A percentile compares a stretch with the other conserved stretches of the same genome.
These are phyloP conservation scores for Pseudoatta argentina DNA, from an alignment of 1,140 invertebrate species.

Conservation along the genomic window DNA sequence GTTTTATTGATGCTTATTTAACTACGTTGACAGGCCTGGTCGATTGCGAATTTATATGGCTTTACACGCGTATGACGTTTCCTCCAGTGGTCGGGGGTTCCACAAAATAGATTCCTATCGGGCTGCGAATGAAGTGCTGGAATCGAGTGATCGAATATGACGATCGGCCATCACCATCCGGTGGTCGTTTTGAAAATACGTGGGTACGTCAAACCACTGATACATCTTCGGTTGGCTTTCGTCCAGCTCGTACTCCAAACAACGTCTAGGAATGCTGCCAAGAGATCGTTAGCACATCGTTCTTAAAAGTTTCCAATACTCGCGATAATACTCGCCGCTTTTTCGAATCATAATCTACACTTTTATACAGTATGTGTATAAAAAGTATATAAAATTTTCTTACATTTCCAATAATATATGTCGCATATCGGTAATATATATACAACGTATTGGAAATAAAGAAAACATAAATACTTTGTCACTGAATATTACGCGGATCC, in stretches of 20 bases:
- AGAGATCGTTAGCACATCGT: constrained; percentile 57
- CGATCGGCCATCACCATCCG: not conserved
- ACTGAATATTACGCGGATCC: not conserved
- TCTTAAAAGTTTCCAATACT: constrained; percentile 41
- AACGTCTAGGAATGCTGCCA: constrained; percentile 80
- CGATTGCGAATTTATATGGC: constrained; percentile 26
- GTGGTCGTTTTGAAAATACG: constrained; percentile 72
- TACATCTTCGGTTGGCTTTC: constrained; percentile 84
- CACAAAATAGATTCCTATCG: constrained; percentile 37
- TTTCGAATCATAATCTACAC: not conserved
- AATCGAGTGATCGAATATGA: constrained; percentile 46
- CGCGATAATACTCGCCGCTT: not conserved
- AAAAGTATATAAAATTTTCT: not conserved
- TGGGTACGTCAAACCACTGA: constrained; percentile 88
- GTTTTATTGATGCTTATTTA: constrained; percentile 50
- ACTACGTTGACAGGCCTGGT: constrained; percentile 24
- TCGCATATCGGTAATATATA: not conserved
- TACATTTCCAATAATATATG: not conserved
- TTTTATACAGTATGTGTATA: not conserved
- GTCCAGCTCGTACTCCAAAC: constrained; percentile 87
- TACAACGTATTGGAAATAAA: no score
- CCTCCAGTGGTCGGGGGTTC: not conserved
- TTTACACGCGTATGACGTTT: constrained; percentile 14
- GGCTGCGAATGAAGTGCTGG: constrained; percentile 5
- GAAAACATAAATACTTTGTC: not conserved